These are phyloP conservation scores for Poecilia wingei DNA, from an alignment of 2,797 vertebrate species.

Conservation along the genomic window DNA sequence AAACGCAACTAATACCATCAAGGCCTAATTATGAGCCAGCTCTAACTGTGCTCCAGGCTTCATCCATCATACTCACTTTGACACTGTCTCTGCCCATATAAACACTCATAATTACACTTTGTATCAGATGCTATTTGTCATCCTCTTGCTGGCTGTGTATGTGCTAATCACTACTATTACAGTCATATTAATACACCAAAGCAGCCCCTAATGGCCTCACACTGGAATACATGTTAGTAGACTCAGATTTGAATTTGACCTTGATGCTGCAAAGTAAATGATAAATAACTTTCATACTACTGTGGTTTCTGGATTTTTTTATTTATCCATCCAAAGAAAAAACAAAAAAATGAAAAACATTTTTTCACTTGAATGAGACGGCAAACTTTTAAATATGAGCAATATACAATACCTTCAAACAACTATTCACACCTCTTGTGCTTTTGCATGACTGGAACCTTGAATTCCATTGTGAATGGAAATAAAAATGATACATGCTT, in stretches of 20 bases:
- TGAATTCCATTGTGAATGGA: not conserved
- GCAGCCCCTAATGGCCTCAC: slow-evolving; percentile 42
- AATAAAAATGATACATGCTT: not conserved
- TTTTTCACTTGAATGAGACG: not conserved
- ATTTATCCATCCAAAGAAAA: not conserved
- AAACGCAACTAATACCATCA: slow-evolving; percentile 63
- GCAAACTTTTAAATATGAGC: not conserved
- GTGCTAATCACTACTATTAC: slow-evolving; percentile 66
- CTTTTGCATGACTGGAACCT: not conserved
- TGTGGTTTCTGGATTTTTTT: not conserved
- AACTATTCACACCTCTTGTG: not conserved
- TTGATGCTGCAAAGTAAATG: not conserved
- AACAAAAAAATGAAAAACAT: not conserved
- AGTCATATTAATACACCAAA: slow-evolving; percentile 52
- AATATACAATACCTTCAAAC: not conserved
- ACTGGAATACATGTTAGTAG: slow-evolving; percentile 11
- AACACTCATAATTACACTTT: slow-evolving; percentile 59
- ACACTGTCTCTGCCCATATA: slow-evolving; percentile 64
- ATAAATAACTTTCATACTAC: not conserved
- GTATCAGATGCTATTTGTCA: slow-evolving; percentile 73
- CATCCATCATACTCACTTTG: slow-evolving; percentile 70
- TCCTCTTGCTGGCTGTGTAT: slow-evolving; percentile 52
- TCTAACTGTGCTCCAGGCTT: slow-evolving; percentile 55
- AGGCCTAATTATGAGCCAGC: slow-evolving; percentile 70
- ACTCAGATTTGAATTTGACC: slow-evolving; percentile 4